Evolutionary conservation across 1,140 invertebrate genomes (phyloP), one percentile per base, ranked within the genome.

Genomic region (Neoseiulus cucumeris): DNA sequence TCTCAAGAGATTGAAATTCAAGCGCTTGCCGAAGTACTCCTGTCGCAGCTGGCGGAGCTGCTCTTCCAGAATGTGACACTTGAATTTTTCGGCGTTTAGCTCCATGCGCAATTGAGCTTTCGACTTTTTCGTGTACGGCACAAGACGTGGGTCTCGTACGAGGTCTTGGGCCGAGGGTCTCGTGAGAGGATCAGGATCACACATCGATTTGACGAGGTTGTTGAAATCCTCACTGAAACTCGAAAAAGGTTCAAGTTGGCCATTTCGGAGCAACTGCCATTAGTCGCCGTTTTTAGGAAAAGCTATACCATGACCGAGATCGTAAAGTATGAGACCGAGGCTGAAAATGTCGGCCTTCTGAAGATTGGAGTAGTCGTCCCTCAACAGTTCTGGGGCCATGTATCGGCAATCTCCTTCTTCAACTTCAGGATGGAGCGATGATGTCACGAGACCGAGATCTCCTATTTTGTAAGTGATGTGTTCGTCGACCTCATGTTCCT

Each of bases 391-490:
- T n/a, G 81, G 83, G 0, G 90, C 84, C 51, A 93, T 75, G 72
- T 93, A 94, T 47, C 89, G 79, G 75, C 89, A 92, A 76, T 94
- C 91, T n/a, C 90, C 91, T 74, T 94, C 91, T 74, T 91, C 89
- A 1, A 91, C 87, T 70, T 85, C 79, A 0, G 87, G 85, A 70
- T 88, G 85, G 1, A 80, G 82, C 4, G 88, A 76, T 1, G 84
- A 87, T 1, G 89, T 91, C 33, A 94, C 89, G 75, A 92, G 89
- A 28, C 91, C 90, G 6, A 91, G 76, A 77, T 91, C 85, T 68
- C 83, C 89, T 69, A 92, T 91, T 79, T 94, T 94, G 73, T 92
- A 95, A 0, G 81, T 84, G 17, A 89, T 78, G 68, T 86, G 79
- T 70, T 84, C 80, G 7, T 74, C 72, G 28, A 65, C 65, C 45